Base-by-base conservation (phyloP, 2,113 vertebrate genomes). In the Ophthalmolycus amberensis region DNA sequence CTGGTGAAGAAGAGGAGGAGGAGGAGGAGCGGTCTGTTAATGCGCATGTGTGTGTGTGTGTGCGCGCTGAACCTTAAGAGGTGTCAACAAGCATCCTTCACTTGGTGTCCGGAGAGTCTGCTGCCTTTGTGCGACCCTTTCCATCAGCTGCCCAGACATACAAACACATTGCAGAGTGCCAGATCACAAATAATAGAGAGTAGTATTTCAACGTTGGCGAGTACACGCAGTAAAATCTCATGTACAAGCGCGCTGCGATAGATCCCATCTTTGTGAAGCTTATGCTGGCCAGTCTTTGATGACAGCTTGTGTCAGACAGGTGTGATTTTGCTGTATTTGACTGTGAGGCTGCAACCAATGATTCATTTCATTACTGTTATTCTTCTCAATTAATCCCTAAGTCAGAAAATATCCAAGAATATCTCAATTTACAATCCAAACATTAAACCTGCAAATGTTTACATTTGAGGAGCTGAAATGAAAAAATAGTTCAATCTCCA, bases 1-100 rank as follows among this genome's bases (percentile, higher is more conserved):
- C 98, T 99, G 32, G 29, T 65, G 56, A 62, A 50, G 42, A 68
- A 34, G 3, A 77, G 11, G 48, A 63, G 25, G 15, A 63, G 25
- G 15, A 25, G 9, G 22, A 54, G n/a, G 22, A 10, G 54, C 4
- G n/a, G 75, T 69, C 18, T 77, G 66, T 92, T 72, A 87, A 16
- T 80, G 50, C 75, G 68, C 29, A 9, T 44, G 12, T 44, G 42
- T 9, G 8, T 44, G 42, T 44, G 42, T 48, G 16, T 46, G 12
- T 25, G 32, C 59, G 27, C 58, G 70, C 64, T 72, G 54, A 84
- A 71, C 76, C 37, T 58, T 46, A n/a, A 34, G 62, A 77, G 71
- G 48, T 76, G 86, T 86, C 65, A 83, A 85, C 77, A 85, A 83
- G 81, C 80, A 71, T 80, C 69, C 38, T 64, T 58, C 75, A 32